Conservation (phyloP, 2,888 invertebrate genomes). For the Agrochola circellaris region DNA sequence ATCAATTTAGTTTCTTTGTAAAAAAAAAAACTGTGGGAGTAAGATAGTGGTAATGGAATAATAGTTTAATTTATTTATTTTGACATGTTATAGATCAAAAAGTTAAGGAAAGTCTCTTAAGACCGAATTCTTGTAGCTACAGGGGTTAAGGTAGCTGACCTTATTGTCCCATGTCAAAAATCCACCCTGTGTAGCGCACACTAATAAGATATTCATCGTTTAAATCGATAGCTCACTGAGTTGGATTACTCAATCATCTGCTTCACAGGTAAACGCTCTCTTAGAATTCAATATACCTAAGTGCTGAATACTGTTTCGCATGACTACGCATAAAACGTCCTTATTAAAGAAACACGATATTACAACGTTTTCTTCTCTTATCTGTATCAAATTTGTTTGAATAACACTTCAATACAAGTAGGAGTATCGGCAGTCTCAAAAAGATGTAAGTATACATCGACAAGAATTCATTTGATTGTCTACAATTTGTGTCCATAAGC, state of each 20-base stretch:
- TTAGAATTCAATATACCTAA: conserved; percentile 38
- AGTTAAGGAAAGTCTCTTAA: too few species aligned
- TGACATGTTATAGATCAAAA: too few species aligned
- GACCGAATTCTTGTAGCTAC: too few species aligned
- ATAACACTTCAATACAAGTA: conserved; percentile 15
- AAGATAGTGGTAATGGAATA: too few species aligned
- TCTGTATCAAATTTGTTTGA: conserved; percentile 19
- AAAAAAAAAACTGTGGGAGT: too few species aligned
- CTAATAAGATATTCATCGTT: neutral
- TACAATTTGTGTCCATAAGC: conserved; percentile 1
- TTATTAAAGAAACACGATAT: conserved; percentile 26
- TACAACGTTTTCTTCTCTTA: neutral
- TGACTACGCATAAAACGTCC: conserved; percentile 30
- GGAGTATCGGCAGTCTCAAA: neutral
- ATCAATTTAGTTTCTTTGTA: conserved; percentile 8
- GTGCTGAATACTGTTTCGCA: conserved; percentile 11
- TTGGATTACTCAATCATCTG: conserved; percentile 24
- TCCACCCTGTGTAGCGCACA: too few species aligned
- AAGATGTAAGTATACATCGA: neutral
- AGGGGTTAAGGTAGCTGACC: too few species aligned
- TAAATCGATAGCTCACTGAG: neutral
- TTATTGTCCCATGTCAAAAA: too few species aligned
- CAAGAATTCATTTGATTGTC: neutral
- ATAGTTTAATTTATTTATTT: too few species aligned
- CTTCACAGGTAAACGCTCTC: conserved; percentile 13